Evolutionary conservation across 2,113 vertebrate genomes (phyloP), one percentile per base, ranked within the genome.

Genomic region (Rhinoderma darwinii): DNA sequence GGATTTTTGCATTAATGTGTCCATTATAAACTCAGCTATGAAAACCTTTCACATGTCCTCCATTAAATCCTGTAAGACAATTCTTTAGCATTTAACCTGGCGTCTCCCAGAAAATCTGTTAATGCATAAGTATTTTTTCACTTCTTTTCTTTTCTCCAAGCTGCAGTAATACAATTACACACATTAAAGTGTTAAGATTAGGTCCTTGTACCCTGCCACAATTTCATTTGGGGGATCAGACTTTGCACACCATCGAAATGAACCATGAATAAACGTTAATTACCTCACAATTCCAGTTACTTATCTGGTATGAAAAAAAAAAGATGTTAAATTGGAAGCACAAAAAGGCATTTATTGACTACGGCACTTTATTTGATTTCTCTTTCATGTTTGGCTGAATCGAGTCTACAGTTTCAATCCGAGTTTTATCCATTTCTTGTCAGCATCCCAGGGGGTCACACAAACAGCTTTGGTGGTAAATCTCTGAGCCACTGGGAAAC

Each of bases 401-500:
- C 39, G 59, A 59, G 51, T 59, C 50, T 80, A 56, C 32, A 56
- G 50, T 37, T 12, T 54, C 47, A 25, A 17, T 80, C 51, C 39
- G 35, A 80, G 51, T 56, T 56, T 80, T 54, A 80, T 56, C 77
- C 32, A 56, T 80, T 37, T 39, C 32, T 59, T 80, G 30, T 59
- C 35, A 12, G 56, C 18, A 1, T 77, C 74, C 74, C 74, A 15
- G 37, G 35, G 51, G 72, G 54, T 76, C 83, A 41, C 59, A 35
- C 73, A 66, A 66, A 79, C 30, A 51, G 41, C 47, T 78, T 63
- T 68, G 56, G 25, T 68, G 59, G 17, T 68, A 66, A 86, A 77
- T 77, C 84, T 78, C 59, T 37, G n/a, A 39, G 30, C 84, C 43
- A 12, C 73, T 86, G 74, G 84, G 74, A 78, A 50, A 77, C 39